phyloP scores from a whole-genome alignment of 1,140 invertebrate species.

The Bactericera cockerelli region DNA sequence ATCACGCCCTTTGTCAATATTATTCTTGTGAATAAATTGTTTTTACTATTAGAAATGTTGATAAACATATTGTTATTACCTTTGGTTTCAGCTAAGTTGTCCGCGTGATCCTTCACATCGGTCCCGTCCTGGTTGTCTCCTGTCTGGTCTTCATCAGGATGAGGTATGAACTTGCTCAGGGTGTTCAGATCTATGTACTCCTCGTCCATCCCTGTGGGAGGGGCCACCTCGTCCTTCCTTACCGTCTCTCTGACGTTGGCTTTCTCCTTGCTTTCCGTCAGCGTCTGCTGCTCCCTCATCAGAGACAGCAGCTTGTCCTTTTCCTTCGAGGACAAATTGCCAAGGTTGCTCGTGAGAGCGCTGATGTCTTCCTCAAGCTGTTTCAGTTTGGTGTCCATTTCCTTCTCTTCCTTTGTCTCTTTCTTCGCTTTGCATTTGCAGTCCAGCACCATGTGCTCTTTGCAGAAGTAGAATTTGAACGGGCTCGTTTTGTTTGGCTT shows the following conservation, averaged over 20 bases:
- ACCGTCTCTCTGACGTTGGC: neutral
- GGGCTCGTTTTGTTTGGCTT: neutral
- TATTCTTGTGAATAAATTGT: no score
- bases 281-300: neutral
- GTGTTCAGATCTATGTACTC: neutral
- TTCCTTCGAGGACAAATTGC: neutral
- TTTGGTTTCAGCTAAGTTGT: no score
- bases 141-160: neutral
- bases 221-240: neutral
- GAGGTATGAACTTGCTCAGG: neutral
- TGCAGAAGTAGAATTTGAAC: neutral
- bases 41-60: no score
- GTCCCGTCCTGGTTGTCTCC: no score
- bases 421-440: slow-evolving; percentile 6
- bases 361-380: neutral
- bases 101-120: no score
- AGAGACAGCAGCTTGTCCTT: neutral
- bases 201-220: neutral
- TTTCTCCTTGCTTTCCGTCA: neutral
- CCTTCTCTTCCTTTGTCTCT: neutral
- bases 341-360: neutral
- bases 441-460: neutral
- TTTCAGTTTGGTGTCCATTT: neutral
- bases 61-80: no score
- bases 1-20: no score